A percentile compares a stretch with the other conserved stretches of the same genome.
These are phyloP conservation scores for Sebastes fasciatus DNA, from an alignment of 2,113 vertebrate genomes.

Conservation along the genomic window DNA sequence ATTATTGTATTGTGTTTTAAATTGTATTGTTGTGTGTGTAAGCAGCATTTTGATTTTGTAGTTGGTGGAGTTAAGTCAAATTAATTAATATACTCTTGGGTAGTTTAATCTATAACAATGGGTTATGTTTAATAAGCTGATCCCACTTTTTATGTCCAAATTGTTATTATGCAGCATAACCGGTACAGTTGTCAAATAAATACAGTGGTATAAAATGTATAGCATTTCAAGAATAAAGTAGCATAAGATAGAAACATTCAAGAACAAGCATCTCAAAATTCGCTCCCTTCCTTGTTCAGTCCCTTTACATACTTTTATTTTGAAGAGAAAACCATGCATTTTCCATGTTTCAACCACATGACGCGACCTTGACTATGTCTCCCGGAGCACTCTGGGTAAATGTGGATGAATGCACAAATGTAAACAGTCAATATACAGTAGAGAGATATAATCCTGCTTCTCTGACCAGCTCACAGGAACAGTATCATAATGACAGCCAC, in stretches of 20 bases:
- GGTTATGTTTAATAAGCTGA: neutral
- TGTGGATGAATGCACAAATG: conserved; percentile 29
- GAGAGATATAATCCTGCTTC: neutral
- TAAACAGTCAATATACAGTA: conserved; percentile 52
- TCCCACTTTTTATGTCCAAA: neutral
- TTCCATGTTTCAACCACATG: neutral
- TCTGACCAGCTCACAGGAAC: too few species aligned
- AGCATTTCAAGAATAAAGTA: neutral
- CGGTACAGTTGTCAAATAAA: neutral
- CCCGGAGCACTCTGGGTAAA: conserved; percentile 82
- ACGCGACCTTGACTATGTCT: neutral
- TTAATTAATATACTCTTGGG: neutral
- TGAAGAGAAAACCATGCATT: neutral
- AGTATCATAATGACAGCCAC: neutral
- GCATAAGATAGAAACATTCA: neutral
- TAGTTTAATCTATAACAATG: neutral
- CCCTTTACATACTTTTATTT: conserved; percentile 34
- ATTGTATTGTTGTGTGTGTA: neutral
- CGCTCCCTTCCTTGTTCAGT: neutral
- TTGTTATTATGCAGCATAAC: neutral
- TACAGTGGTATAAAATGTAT: neutral
- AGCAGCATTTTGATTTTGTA: neutral
- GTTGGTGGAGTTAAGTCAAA: neutral
- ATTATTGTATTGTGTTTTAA: neutral
- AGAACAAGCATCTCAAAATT: neutral